Conservation (phyloP, 2,113 vertebrate species). For the mouse (Mus musculus) region DNA sequence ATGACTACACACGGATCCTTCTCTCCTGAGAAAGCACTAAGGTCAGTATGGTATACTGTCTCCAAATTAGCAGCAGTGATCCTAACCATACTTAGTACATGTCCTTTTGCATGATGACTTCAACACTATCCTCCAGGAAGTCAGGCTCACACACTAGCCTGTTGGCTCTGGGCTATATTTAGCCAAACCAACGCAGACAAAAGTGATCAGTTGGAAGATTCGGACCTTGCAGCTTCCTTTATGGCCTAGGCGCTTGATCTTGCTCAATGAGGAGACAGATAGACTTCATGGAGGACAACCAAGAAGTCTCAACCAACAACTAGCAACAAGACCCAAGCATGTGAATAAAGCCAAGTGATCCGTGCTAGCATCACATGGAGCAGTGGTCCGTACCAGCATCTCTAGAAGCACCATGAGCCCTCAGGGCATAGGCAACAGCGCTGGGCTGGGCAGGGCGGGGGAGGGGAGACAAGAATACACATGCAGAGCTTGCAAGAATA, state of each 20-base stretch:
- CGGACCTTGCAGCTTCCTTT: neutral
- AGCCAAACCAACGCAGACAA: neutral
- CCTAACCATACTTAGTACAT: neutral
- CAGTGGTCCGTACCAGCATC: neutral
- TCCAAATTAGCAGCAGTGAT: constrained; percentile 17
- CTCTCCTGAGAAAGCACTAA: constrained; percentile 38
- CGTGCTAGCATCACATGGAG: neutral
- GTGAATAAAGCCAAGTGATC: neutral
- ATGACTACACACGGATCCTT: constrained; percentile 25
- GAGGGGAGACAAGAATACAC: no score
- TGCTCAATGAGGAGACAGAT: neutral
- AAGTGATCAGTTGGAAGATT: neutral
- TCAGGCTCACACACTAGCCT: neutral
- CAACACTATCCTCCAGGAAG: neutral
- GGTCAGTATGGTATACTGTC: neutral
- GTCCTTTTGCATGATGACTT: neutral
- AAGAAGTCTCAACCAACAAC: neutral
- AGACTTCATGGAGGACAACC: neutral
- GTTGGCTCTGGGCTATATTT: neutral
- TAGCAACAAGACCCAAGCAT: neutral
- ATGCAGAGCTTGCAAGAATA: no score
- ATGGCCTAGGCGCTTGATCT: neutral
- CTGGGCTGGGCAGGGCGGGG: no score
- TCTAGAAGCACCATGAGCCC: neutral
- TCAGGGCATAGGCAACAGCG: neutral